Evolutionary conservation across 2,113 vertebrate genomes (phyloP), one percentile per base, ranked within the genome.

Genomic region (Lophochroa leadbeateri): DNA sequence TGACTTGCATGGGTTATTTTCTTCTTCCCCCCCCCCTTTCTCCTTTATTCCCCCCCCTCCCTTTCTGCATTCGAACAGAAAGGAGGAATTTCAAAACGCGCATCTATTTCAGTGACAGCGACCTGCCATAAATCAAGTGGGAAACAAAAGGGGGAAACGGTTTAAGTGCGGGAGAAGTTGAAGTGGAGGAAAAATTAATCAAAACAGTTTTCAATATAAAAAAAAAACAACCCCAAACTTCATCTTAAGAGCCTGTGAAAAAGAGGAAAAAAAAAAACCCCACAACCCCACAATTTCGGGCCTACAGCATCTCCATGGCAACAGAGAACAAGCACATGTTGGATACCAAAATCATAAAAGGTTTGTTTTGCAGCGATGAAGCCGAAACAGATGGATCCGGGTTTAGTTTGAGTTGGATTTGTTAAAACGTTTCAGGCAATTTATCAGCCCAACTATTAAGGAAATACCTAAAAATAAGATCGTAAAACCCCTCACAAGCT

Each of bases 91-190:
- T 97, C 94, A 98, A 98, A 98, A 98, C 72, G 83, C 35, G 93
- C 97, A 98, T 98, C 98, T 98, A 98, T 98, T 98, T 97, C 96
- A 98, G 96, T 98, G 97, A 98, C 97, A 98, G 95, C 95, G 95
- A 97, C 97, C 97, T 98, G 97, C 97, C 97, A 98, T 98, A 98
- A 98, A 98, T 98, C 98, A 98, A 98, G 95, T 78, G 88, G 85
- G 94, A 98, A 98, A 98, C 97, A 98, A 98, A 97, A 97, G 97
- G 95, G 88, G 95, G 94, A 98, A 98, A 98, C 92, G 94, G 94
- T 98, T 97, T 97, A 98, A 97, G 96, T 94, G 97, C 97, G 97
- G 82, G 94, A 96, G 95, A 97, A 98, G 97, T 97, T 98, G 97
- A 94, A 97, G 92, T 79, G 89, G 87, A 96, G 82, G 92, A 97